Evolutionary conservation across 2,888 invertebrate species (phyloP).

Genomic region (Ichneumon xanthorius): DNA sequence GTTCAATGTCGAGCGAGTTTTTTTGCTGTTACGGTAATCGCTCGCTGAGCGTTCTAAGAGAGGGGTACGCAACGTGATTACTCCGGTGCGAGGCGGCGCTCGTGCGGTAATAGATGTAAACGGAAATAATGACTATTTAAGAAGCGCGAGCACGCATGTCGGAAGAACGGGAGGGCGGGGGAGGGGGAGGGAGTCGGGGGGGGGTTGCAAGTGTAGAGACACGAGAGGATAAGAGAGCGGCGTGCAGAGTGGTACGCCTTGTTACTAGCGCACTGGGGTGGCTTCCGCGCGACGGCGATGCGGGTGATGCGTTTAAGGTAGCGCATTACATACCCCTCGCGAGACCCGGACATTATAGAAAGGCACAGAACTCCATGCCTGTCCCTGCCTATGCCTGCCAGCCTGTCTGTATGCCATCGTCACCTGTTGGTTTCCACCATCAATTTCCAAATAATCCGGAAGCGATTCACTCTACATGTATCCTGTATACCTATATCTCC

Average conservation of each 20-base stretch:
- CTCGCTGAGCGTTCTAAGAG: background rate
- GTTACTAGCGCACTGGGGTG: slow-evolving; percentile 75
- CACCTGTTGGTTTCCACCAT: slow-evolving; percentile 80
- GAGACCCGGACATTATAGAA: slow-evolving; percentile 64
- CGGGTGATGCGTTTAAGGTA: slow-evolving; percentile 43
- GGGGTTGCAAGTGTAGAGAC: slow-evolving; percentile 31
- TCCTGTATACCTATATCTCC: slow-evolving; percentile 24
- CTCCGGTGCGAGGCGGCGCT: background rate
- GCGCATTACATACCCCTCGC: slow-evolving; percentile 54
- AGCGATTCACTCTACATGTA: slow-evolving; percentile 47
- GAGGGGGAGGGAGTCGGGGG: background rate
- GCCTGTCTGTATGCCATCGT: slow-evolving; percentile 62
- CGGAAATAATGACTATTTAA: slow-evolving; percentile 51
- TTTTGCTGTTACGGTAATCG: background rate
- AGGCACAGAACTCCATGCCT: slow-evolving; percentile 41
- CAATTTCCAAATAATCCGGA: slow-evolving; percentile 76
- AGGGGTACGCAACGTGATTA: slow-evolving; percentile 17
- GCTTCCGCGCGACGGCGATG: slow-evolving; percentile 34
- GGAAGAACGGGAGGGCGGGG: background rate
- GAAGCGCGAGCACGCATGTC: slow-evolving; percentile 47
- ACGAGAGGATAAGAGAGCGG: slow-evolving; percentile 55
- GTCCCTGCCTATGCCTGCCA: slow-evolving; percentile 35
- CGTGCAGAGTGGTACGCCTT: slow-evolving; percentile 80
- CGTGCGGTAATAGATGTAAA: slow-evolving; percentile 36
- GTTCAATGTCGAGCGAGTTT: background rate